Evolutionary conservation across 2,113 vertebrate genomes (phyloP).

Genomic region (Phylloscopus whistleri): DNA sequence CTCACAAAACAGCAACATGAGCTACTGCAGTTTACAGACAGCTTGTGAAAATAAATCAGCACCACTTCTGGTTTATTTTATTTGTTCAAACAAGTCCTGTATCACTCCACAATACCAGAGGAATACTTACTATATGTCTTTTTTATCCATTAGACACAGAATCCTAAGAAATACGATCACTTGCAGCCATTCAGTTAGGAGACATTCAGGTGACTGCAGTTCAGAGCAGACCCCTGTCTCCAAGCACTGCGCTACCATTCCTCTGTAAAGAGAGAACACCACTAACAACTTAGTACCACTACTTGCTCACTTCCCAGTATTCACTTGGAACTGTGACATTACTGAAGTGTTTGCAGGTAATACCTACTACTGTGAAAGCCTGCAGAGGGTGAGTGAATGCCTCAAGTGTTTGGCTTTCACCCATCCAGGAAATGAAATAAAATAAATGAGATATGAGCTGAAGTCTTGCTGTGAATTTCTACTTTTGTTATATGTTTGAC

Average conservation of each 20-base stretch:
- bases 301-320: not conserved
- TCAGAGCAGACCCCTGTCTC: not conserved
- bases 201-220: not conserved
- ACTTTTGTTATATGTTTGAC: not conserved
- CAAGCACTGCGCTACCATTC: not conserved
- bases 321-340: not conserved
- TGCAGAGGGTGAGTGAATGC: not conserved
- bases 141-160: not conserved
- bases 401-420: not conserved
- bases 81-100: not conserved
- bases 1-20: not conserved
- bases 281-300: not conserved
- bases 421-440: not conserved
- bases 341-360: not conserved
- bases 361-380: not conserved
- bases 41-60: not conserved
- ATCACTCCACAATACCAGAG: not conserved
- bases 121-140: not conserved
- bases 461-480: not conserved
- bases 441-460: not conserved
- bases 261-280: not conserved
- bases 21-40: not conserved
- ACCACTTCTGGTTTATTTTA: not conserved
- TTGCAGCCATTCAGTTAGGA: not conserved
- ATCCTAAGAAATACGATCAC: fast-evolving